Percentiles rank a stretch among this genome's conserved stretches.
Conservation (phyloP, 2,113 vertebrate species). For the Vidua chalybeata region DNA sequence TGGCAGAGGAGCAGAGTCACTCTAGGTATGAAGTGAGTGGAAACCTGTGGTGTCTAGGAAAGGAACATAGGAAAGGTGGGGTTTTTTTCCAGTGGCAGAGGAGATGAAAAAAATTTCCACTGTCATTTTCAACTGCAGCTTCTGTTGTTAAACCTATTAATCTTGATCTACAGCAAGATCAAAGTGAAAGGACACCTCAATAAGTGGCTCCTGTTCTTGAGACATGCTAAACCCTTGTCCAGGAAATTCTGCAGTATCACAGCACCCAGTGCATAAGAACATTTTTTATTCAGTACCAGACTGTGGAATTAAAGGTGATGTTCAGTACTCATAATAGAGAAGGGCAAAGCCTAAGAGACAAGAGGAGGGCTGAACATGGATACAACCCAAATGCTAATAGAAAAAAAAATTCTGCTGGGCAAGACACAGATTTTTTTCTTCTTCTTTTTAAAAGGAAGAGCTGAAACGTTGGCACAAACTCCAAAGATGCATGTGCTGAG, state of each 20-base stretch:
- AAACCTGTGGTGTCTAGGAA: not conserved
- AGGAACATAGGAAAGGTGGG: not conserved
- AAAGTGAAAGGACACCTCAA: not conserved
- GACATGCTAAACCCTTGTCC: not conserved
- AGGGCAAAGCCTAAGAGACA: not conserved
- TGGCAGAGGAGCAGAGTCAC: not conserved
- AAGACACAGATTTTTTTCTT: not conserved
- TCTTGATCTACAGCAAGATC: not conserved
- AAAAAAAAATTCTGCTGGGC: not conserved
- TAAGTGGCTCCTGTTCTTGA: not conserved
- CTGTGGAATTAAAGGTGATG: not conserved
- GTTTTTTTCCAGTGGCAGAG: fast-evolving
- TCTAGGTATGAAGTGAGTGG: not conserved
- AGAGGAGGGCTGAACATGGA: not conserved
- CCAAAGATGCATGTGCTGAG: not conserved
- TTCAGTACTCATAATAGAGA: not conserved
- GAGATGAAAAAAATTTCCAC: not conserved
- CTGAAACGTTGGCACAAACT: not conserved
- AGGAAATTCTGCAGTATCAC: not conserved
- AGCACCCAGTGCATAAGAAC: not conserved
- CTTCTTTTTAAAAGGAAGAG: not conserved
- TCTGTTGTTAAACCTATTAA: not conserved
- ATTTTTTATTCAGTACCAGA: not conserved
- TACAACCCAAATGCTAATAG: not conserved
- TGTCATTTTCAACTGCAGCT: not conserved